Conservation (phyloP, 2,113 vertebrate genomes). For the Labrus mixtus region DNA sequence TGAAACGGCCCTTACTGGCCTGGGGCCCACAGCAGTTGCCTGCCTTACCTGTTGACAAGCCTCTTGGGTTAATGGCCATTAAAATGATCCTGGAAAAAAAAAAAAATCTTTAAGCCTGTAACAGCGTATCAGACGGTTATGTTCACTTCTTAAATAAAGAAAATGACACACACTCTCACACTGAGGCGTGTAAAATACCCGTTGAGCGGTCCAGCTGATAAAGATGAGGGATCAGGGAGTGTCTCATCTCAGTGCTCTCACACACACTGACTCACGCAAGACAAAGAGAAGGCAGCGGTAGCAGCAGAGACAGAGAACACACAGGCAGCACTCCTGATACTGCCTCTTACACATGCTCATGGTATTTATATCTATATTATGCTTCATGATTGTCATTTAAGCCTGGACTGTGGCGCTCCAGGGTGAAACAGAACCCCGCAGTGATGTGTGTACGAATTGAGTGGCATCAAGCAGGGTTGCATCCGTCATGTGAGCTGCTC, state of each 20-base stretch:
- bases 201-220: constrained; percentile 16
- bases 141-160: not conserved
- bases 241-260: constrained; percentile 22
- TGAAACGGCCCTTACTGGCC: no score
- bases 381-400: no score
- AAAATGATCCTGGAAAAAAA: no score
- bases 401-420: not conserved
- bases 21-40: no score
- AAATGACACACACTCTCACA: constrained; percentile 26
- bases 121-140: no score
- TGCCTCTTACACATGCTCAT: not conserved
- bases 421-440: not conserved
- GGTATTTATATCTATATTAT: not conserved
- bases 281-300: constrained; percentile 20
- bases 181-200: constrained; percentile 8
- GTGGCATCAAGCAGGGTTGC: not conserved
- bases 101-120: no score
- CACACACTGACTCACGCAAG: constrained; percentile 24
- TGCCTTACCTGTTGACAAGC: no score
- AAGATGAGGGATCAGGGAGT: constrained; percentile 9
- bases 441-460: constrained; percentile 6
- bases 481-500: constrained; percentile 12
- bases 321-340: constrained; percentile 9
- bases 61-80: no score
- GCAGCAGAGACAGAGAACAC: constrained; percentile 6